Base-by-base conservation (phyloP, 2,797 vertebrate species). In the Denticeps clupeoides region DNA sequence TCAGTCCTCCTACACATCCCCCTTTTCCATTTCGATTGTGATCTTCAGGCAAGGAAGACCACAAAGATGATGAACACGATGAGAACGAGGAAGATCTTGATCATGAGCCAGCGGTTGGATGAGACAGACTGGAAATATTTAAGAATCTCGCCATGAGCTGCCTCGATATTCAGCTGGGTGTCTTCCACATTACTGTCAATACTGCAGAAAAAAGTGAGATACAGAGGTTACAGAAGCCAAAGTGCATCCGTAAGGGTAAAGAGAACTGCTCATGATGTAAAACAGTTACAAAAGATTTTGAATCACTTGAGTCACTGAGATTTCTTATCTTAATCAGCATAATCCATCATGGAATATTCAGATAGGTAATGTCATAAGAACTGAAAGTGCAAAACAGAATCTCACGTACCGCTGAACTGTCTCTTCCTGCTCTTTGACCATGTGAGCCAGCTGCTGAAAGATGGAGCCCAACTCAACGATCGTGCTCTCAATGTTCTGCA, bases 121-220 rank as follows among this genome's bases (percentile, higher is more conserved):
- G 93, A 91, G 41, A 97, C 90, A 0, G 93, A 96, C 80, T 96
- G 93, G 75, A 97, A 97, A 63, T 97, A 97, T 51, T 95, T 95
- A 58, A 97, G 86, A 69, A 97, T 95, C 75, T 97, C 92, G 0
- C 83, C 81, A 53, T 97, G 93, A 1, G 91, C 93, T 0, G 76
- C 85, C 29, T 95, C 93, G 33, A 96, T 91, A 0, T 96, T 93
- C 37, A 96, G 74, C 75, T 93, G 87, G 0, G 90, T 85, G 60
- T 95, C 93, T 60, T 90, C 88, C 56, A 97, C 87, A 0, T 93
- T 93, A 38, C 86, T 83, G 1, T 95, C 93, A 0, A 97, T 97
- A 85, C 93, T 95, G 67, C 0, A 38, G 27, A n/a, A n/a, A n/a
- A n/a, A n/a, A n/a, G n/a, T n/a, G n/a, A n/a, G n/a, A n/a, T n/a